Conservation (phyloP, 2,113 vertebrate species). For the Echinops telfairi region DNA sequence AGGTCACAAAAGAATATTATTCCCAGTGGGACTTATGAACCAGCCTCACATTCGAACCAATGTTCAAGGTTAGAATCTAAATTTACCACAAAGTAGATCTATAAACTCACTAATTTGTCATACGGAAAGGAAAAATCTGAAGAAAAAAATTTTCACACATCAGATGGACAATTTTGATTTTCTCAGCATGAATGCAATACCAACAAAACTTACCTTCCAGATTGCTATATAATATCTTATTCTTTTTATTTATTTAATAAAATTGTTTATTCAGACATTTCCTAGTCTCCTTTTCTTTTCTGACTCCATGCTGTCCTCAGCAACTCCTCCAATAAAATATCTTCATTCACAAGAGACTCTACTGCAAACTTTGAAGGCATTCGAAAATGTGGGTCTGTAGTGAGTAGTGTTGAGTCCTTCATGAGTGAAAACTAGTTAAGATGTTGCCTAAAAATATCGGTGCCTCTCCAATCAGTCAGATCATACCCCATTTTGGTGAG, state of each 20-base stretch:
- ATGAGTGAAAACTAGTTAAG: neutral
- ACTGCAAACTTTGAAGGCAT: neutral
- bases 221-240: neutral
- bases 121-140: conserved; percentile 10
- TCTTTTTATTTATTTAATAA: neutral
- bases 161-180: conserved; percentile 31
- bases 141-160: conserved; percentile 6
- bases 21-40: neutral
- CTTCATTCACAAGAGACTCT: neutral
- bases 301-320: neutral
- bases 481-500: neutral
- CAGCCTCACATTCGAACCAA: neutral
- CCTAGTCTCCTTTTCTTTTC: neutral
- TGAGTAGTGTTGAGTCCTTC: neutral
- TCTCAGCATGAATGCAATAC: neutral
- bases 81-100: neutral
- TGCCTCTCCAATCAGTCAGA: neutral
- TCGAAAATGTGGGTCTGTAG: neutral
- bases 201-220: neutral
- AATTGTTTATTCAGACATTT: neutral
- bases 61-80: neutral
- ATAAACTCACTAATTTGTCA: neutral
- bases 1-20: neutral
- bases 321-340: neutral
- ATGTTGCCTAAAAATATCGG: neutral